Conservation (phyloP, 2,113 vertebrate species). For the Anarhynchus alexandrinus region DNA sequence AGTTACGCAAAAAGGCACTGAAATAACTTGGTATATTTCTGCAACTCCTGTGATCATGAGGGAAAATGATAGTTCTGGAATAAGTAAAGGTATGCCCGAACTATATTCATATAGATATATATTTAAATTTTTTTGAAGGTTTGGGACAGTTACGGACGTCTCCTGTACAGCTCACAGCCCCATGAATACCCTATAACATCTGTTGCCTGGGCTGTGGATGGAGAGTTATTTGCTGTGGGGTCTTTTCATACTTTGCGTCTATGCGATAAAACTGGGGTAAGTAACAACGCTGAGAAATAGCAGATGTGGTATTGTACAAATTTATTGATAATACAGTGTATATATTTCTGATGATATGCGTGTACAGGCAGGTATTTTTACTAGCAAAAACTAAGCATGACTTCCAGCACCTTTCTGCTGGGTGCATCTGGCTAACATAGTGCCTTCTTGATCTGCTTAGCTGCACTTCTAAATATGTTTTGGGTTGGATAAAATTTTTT, state of each 20-base stretch:
- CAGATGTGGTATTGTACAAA: not conserved
- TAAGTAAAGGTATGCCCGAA: no score
- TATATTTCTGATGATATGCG: not conserved
- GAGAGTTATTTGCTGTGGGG: conserved; percentile 93
- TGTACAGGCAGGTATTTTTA: not conserved
- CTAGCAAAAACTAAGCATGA: not conserved
- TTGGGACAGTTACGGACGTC: conserved; percentile 92
- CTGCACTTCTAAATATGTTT: not conserved
- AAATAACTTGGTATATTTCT: no score
- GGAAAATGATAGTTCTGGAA: no score
- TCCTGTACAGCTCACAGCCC: conserved; percentile 80
- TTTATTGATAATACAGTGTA: not conserved
- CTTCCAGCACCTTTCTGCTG: not conserved
- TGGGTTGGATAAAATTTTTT: not conserved
- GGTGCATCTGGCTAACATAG: not conserved
- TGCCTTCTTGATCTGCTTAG: not conserved
- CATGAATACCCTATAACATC: conserved; percentile 92
- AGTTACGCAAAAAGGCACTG: no score
- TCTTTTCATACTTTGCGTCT: conserved; percentile 93
- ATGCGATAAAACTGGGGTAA: conserved; percentile 96
- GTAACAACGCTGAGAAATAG: conserved; percentile 25
- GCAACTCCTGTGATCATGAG: no score
- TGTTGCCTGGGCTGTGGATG: conserved; percentile 90
- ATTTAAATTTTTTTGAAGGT: conserved; percentile 75
- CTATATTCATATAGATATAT: not conserved